Percentiles rank a stretch among this genome's conserved stretches.
These are phyloP conservation scores for Cardiocondyla obscurior DNA, from an alignment of 1,140 invertebrate genomes.

Conservation along the genomic window DNA sequence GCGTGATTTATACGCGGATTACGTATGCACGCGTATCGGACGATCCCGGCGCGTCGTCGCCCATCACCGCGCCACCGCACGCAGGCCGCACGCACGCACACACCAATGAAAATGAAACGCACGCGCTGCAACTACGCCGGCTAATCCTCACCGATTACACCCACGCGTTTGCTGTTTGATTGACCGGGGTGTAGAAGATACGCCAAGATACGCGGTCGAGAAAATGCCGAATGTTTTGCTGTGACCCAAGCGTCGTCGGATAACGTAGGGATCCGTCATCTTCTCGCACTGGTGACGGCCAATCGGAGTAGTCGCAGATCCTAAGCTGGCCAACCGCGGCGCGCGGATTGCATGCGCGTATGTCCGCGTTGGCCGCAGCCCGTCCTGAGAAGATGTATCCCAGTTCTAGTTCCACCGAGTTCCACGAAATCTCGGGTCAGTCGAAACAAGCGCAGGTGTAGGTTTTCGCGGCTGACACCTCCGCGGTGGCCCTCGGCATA, in stretches of 20 bases:
- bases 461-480: neutral
- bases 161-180: constrained; percentile 10
- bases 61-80: neutral
- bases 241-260: neutral
- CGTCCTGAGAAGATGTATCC: no score
- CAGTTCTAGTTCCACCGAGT: no score
- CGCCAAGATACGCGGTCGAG: no score
- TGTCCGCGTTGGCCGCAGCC: no score
- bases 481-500: neutral
- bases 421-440: neutral
- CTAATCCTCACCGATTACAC: neutral
- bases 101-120: neutral
- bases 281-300: no score
- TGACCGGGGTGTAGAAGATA: neutral
- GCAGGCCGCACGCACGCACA: neutral
- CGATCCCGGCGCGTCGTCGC: neutral
- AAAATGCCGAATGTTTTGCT: no score
- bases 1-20: neutral
- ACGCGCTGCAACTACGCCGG: constrained; percentile 3
- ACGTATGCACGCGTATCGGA: constrained; percentile 16
- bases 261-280: neutral
- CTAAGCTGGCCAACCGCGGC: no score
- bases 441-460: neutral
- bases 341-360: no score
- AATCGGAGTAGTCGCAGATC: no score